Percentiles rank a stretch among this genome's conserved stretches.
Conservation (phyloP, 2,888 invertebrate genomes). For the Ectemnius continuus region DNA sequence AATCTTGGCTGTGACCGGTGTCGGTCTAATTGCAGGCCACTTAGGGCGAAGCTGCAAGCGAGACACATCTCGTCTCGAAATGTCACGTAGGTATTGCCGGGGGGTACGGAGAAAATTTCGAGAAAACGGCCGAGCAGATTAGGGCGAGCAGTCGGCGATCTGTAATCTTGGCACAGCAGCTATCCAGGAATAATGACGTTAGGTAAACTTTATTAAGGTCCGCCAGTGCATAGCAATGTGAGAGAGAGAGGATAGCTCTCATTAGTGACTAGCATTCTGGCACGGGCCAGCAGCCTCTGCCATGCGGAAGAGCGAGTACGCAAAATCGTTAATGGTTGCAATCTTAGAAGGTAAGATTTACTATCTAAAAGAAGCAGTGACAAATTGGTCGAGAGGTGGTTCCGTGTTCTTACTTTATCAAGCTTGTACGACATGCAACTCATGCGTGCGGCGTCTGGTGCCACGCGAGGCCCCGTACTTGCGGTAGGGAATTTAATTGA, state of each 20-base stretch:
- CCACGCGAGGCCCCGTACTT: constrained; percentile 37
- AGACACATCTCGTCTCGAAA: neutral
- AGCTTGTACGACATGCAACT: constrained; percentile 61
- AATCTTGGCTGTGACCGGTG: no score
- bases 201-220: neutral
- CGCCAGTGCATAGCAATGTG: neutral
- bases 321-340: constrained; percentile 11
- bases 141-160: neutral
- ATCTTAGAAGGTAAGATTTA: constrained; percentile 1
- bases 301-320: constrained; percentile 18
- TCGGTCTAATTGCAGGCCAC: neutral
- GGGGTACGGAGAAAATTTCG: neutral
- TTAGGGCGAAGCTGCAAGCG: neutral
- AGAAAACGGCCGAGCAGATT: neutral
- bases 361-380: constrained; percentile 59
- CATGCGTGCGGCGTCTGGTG: constrained; percentile 45
- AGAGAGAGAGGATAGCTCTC: constrained; percentile 6
- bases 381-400: constrained; percentile 60
- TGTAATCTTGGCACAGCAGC: neutral
- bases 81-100: neutral
- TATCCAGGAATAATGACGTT: constrained; percentile 1
- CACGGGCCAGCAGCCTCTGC: constrained; percentile 1
- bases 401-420: constrained; percentile 61
- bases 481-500: constrained; percentile 58
- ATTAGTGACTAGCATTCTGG: constrained; percentile 1